Conservation (phyloP, 1,140 invertebrate genomes). For the Drosophila paulistorum region DNA sequence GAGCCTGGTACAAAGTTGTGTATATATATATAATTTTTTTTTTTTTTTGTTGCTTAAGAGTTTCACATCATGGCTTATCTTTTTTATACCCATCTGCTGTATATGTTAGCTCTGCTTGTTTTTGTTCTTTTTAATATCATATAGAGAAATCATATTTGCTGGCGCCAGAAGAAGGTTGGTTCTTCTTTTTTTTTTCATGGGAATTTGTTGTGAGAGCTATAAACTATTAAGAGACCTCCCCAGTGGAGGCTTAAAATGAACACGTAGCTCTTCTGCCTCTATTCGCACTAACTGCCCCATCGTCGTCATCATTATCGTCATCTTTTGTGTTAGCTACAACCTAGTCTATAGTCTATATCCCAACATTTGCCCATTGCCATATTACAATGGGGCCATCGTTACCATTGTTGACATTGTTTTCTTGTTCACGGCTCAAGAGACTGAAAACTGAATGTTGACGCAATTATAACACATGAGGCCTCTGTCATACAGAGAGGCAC, state of each 20-base stretch:
- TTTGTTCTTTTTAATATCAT: slow-evolving; percentile 37
- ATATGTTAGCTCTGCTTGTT: neutral
- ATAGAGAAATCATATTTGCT: slow-evolving; percentile 50
- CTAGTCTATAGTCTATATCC: neutral
- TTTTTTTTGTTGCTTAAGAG: neutral
- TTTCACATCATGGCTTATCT: slow-evolving; percentile 8
- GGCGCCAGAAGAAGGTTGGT: slow-evolving; percentile 50
- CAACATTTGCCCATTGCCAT: slow-evolving; percentile 20
- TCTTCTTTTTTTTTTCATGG: slow-evolving; percentile 33
- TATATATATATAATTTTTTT: neutral
- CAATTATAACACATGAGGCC: slow-evolving; percentile 66
- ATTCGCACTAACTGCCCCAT: slow-evolving; percentile 14
- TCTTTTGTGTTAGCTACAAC: slow-evolving; percentile 44
- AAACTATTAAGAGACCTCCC: slow-evolving; percentile 37
- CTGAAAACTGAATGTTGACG: slow-evolving; percentile 55
- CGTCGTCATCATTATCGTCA: slow-evolving; percentile 28
- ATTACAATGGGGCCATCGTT: slow-evolving; percentile 58
- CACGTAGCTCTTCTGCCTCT: slow-evolving; percentile 5
- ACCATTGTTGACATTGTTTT: slow-evolving; percentile 74
- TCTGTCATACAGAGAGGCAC: slow-evolving; percentile 19
- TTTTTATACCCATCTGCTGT: neutral
- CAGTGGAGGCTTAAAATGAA: slow-evolving; percentile 15
- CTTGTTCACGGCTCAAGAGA: slow-evolving; percentile 57
- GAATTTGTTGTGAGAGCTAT: slow-evolving; percentile 30
- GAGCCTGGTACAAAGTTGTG: too few species aligned